Percentiles rank a stretch among this genome's conserved stretches.
Evolutionary conservation across 2,113 vertebrate genomes (phyloP).

Genomic region (Dendrocopos noguchii): DNA sequence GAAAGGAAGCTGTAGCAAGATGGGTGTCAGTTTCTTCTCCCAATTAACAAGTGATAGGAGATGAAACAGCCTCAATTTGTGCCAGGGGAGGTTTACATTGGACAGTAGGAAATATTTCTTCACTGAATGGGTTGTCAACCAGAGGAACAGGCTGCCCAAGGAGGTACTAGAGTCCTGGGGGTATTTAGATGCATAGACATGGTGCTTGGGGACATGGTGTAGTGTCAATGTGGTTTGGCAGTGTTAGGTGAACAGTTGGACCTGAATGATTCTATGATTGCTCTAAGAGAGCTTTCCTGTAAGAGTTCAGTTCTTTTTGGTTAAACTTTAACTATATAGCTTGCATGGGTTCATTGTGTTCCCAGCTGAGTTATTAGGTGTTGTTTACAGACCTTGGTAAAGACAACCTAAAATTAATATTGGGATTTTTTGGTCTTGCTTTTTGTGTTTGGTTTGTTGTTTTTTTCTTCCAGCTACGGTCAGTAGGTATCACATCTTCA

Average conservation of each 20-base stretch:
- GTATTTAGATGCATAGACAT: not conserved
- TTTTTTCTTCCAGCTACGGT: not conserved
- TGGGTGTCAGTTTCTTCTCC: too few relatives aligned
- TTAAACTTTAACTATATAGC: not conserved
- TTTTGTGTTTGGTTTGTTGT: not conserved
- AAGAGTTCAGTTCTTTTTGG: not conserved
- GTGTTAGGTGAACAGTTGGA: not conserved
- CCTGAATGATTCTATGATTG: not conserved
- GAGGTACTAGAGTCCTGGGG: not conserved
- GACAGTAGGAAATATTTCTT: too few relatives aligned
- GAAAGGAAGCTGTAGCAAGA: too few relatives aligned
- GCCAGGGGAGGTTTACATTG: too few relatives aligned
- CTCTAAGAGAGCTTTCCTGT: not conserved
- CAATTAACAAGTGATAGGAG: too few relatives aligned
- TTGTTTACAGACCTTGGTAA: not conserved
- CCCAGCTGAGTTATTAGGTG: too few relatives aligned
- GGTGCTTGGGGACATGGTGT: accelerated
- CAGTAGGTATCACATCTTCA: not conserved
- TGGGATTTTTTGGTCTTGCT: not conserved
- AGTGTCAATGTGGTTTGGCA: accelerated
- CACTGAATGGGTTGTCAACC: too few relatives aligned
- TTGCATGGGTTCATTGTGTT: too few relatives aligned
- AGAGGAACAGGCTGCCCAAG: not conserved
- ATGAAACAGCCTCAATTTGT: too few relatives aligned
- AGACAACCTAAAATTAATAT: not conserved